Conservation (phyloP, 2,888 invertebrate genomes). For the Zygaena filipendulae region DNA sequence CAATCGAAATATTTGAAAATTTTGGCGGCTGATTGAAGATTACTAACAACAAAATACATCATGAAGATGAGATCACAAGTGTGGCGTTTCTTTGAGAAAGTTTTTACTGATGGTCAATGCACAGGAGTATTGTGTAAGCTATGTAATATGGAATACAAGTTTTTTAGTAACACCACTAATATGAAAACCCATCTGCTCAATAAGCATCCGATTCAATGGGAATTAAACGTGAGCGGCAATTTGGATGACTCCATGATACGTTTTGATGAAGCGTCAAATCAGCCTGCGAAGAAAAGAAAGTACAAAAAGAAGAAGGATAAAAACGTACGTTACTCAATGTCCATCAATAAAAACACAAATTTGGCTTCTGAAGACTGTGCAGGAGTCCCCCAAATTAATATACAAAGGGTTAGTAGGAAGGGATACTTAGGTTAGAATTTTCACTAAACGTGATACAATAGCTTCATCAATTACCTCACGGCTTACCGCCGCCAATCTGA, state of each 20-base stretch:
- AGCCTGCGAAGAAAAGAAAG: constrained; percentile 31
- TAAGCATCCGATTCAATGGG: constrained; percentile 61
- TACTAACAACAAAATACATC: constrained; percentile 31
- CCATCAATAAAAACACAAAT: constrained; percentile 27
- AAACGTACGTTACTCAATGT: constrained; percentile 54
- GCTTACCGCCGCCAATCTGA: too few relatives aligned
- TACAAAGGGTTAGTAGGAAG: constrained; percentile 54
- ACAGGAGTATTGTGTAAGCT: constrained; percentile 54
- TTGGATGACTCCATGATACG: constrained; percentile 34
- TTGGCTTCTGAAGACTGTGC: constrained; percentile 22
- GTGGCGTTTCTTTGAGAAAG: constrained; percentile 56
- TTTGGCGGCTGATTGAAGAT: constrained; percentile 39
- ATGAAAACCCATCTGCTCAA: constrained; percentile 47
- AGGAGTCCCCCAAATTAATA: constrained; percentile 48
- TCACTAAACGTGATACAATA: too few relatives aligned
- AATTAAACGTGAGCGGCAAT: constrained; percentile 41
- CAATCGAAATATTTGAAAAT: too few relatives aligned
- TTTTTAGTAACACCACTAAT: constrained; percentile 59
- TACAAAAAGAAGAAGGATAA: constrained; percentile 33
- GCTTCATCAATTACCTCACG: too few relatives aligned
- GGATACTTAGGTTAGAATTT: too few relatives aligned
- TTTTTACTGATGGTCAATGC: constrained; percentile 42
- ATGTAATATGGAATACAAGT: constrained; percentile 56
- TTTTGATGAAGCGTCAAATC: constrained; percentile 30
- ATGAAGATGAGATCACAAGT: constrained; percentile 53